These are phyloP conservation scores for Oryzias woworae DNA, from an alignment of 2,113 vertebrate genomes.

Conservation along the genomic window DNA sequence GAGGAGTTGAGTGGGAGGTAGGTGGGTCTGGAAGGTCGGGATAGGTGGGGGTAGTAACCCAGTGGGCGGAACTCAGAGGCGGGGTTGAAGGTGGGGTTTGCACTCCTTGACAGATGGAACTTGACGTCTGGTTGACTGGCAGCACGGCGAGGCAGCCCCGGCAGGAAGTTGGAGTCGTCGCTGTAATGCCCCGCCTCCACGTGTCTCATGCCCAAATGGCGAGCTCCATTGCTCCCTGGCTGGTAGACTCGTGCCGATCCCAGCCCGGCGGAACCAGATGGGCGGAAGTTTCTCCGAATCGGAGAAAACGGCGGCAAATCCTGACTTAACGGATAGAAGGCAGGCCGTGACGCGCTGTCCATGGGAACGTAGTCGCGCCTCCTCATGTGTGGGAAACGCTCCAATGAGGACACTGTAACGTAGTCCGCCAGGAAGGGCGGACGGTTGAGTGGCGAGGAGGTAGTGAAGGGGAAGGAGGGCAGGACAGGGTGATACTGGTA, in stretches of 20 bases:
- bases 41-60: constrained; percentile 86
- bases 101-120: constrained; percentile 66
- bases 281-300: constrained; percentile 56
- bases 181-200: constrained; percentile 71
- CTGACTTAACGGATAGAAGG: constrained; percentile 18
- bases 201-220: constrained; percentile 38
- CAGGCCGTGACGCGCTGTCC: constrained; percentile 58
- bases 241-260: constrained; percentile 72
- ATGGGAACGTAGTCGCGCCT: constrained; percentile 35
- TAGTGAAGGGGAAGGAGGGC: constrained; percentile 71
- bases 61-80: constrained; percentile 89
- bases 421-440: constrained; percentile 71
- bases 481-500: constrained; percentile 80
- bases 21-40: constrained; percentile 73
- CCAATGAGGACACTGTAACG: constrained; percentile 76
- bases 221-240: constrained; percentile 31
- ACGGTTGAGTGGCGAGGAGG: constrained; percentile 34
- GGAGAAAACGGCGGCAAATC: constrained; percentile 51
- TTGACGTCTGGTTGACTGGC: constrained; percentile 93
- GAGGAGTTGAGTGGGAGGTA: constrained; percentile 72
- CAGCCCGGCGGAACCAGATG: constrained; percentile 43
- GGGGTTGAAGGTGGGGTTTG: constrained; percentile 52
- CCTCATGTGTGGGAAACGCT: constrained; percentile 68
- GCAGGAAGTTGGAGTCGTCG: constrained; percentile 79
- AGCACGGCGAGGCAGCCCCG: constrained; percentile 82